Conservation (phyloP, 2,797 vertebrate genomes). For the Peromyscus attwateri region DNA sequence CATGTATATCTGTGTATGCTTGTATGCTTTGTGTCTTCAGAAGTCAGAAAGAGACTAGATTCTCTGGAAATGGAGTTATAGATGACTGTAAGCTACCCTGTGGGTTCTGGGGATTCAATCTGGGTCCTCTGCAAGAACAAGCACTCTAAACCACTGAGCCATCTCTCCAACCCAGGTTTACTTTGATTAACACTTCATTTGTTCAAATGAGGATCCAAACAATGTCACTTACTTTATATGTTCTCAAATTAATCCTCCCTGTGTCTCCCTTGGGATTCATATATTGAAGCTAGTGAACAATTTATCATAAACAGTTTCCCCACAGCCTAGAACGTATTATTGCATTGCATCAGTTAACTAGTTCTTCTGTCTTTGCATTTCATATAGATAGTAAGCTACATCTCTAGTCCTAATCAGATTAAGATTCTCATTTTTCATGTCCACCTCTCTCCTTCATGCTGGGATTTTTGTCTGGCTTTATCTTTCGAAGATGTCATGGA, state of each 20-base stretch:
- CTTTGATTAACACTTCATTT: background rate
- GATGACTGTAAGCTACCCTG: background rate
- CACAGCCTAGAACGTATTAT: background rate
- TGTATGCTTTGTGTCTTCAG: background rate
- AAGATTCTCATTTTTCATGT: background rate
- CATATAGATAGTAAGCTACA: background rate
- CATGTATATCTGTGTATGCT: background rate
- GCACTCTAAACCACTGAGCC: background rate
- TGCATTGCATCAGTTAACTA: background rate
- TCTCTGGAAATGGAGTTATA: background rate
- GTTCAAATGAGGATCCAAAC: background rate
- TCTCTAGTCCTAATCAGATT: background rate
- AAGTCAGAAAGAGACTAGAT: background rate
- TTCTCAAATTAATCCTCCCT: background rate
- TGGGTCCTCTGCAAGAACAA: background rate
- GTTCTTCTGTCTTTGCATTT: background rate
- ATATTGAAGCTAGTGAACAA: background rate
- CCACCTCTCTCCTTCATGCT: too few species aligned
- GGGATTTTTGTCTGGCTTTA: too few species aligned
- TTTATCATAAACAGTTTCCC: background rate
- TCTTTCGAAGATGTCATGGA: too few species aligned
- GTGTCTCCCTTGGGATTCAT: background rate
- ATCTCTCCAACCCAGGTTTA: background rate
- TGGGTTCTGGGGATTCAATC: background rate
- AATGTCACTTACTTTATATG: background rate